Evolutionary conservation across 2,888 invertebrate genomes (phyloP).

Genomic region (Folsomia candida): DNA sequence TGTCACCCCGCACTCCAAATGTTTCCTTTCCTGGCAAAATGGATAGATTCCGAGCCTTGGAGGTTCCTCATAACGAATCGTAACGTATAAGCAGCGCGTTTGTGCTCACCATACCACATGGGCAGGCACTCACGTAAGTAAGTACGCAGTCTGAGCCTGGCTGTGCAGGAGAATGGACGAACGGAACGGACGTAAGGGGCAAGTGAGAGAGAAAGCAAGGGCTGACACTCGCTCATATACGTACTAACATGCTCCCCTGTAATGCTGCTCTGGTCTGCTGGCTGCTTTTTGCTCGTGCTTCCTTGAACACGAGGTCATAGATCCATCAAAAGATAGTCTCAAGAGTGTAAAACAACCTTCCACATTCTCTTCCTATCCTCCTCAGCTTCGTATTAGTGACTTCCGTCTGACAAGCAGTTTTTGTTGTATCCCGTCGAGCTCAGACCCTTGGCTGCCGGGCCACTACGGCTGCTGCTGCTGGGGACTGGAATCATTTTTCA

Average conservation of each 20-base stretch:
- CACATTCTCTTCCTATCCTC: slow-evolving; percentile 4
- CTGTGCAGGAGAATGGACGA: too few relatives aligned
- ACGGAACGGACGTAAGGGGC: too few relatives aligned
- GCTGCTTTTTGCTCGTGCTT: too few relatives aligned
- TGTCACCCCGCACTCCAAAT: slow-evolving; percentile 7
- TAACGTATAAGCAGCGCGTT: too few relatives aligned
- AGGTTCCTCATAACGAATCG: too few relatives aligned
- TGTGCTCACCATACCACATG: too few relatives aligned
- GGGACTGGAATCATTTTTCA: slow-evolving; percentile 14
- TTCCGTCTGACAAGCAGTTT: not conserved
- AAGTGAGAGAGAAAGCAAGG: not conserved
- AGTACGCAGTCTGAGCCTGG: too few relatives aligned
- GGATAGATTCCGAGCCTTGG: too few relatives aligned
- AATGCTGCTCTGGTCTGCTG: too few relatives aligned
- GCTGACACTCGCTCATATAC: not conserved
- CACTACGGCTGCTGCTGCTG: too few relatives aligned
- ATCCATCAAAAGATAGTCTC: slow-evolving; percentile 16
- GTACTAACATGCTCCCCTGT: too few relatives aligned
- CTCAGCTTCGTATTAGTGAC: slow-evolving; percentile 8
- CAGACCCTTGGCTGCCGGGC: slow-evolving; percentile 4
- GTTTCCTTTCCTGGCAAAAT: slow-evolving; percentile 6
- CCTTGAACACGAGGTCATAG: not conserved
- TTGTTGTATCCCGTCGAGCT: not conserved
- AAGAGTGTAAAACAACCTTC: slow-evolving; percentile 16
- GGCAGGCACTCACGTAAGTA: too few relatives aligned